A percentile compares a stretch with the other conserved stretches of the same genome.
Conservation (phyloP, 2,888 invertebrate species). For the Pseudococcus viburni region DNA sequence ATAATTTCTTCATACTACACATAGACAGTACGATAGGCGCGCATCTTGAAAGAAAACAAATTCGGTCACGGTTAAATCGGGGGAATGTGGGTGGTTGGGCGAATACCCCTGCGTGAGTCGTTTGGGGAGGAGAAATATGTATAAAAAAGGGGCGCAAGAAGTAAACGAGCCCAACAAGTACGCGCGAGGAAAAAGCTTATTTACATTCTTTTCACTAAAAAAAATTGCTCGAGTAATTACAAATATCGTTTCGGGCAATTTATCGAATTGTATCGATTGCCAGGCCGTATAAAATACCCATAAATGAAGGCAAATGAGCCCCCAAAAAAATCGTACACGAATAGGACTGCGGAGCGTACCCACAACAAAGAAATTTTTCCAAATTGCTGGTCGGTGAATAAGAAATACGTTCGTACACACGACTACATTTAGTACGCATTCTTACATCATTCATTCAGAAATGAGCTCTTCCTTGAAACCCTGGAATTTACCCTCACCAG, state of each 20-base stretch:
- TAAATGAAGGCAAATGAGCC: too few species aligned
- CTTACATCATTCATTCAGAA: slow-evolving; percentile 63
- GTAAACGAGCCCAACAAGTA: too few species aligned
- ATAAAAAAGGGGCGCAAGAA: too few species aligned
- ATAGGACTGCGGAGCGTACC: neutral
- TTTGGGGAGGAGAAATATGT: too few species aligned
- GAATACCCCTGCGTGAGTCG: too few species aligned
- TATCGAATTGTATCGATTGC: too few species aligned
- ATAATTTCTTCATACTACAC: slow-evolving; percentile 14
- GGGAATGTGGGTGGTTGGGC: neutral
- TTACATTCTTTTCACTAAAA: too few species aligned
- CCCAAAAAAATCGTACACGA: neutral
- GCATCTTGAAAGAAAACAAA: slow-evolving; percentile 40
- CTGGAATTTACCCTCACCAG: slow-evolving; percentile 60
- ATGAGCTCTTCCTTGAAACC: slow-evolving; percentile 53
- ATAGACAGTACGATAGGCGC: slow-evolving; percentile 26
- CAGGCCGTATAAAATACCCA: too few species aligned
- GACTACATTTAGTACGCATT: slow-evolving; percentile 44
- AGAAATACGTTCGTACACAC: slow-evolving; percentile 58
- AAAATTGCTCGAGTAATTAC: too few species aligned
- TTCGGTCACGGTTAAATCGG: slow-evolving; percentile 30
- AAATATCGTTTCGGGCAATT: too few species aligned
- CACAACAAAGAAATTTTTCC: slow-evolving; percentile 48
- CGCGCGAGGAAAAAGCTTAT: too few species aligned
- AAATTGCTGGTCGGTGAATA: slow-evolving; percentile 54